Evolutionary conservation across 2,888 invertebrate genomes (phyloP).

Genomic region (Allophyes oxyacanthae): DNA sequence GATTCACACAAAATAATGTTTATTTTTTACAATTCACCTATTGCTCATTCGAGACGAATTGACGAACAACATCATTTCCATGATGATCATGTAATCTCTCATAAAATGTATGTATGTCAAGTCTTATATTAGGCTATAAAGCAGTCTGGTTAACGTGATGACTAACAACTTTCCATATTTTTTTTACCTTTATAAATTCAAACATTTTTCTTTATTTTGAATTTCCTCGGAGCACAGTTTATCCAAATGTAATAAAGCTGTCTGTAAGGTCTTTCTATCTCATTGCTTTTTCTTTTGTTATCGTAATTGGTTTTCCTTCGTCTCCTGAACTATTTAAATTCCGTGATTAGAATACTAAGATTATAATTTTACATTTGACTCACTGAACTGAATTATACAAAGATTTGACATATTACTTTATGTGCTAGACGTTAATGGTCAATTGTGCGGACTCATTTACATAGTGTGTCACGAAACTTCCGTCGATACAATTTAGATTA

Average conservation of each 20-base stretch:
- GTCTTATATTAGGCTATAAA: too few species aligned
- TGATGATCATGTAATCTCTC: too few species aligned
- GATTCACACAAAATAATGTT: too few species aligned
- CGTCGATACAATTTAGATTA: slow-evolving; percentile 34
- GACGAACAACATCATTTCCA: too few species aligned
- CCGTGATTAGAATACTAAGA: slow-evolving; percentile 12
- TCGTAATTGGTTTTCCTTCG: slow-evolving; percentile 4
- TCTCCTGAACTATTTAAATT: slow-evolving; percentile 8
- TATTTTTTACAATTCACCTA: too few species aligned
- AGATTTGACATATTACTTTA: slow-evolving; percentile 17
- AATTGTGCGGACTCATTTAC: slow-evolving; percentile 24
- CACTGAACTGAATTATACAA: too few species aligned
- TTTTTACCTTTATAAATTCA: not conserved
- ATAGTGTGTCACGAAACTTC: slow-evolving; percentile 40
- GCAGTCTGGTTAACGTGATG: too few species aligned
- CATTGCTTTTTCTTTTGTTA: slow-evolving; percentile 10
- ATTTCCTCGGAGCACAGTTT: slow-evolving; percentile 1
- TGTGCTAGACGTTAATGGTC: slow-evolving; percentile 21
- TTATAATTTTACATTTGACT: too few species aligned
- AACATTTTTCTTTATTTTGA: slow-evolving; percentile 1
- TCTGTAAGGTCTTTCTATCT: not conserved
- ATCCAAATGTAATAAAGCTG: slow-evolving; percentile 17
- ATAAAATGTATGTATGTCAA: too few species aligned
- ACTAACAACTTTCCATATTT: too few species aligned
- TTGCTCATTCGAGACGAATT: too few species aligned